Conservation (phyloP, 2,888 invertebrate genomes). For the Ectropis crepuscularia region DNA sequence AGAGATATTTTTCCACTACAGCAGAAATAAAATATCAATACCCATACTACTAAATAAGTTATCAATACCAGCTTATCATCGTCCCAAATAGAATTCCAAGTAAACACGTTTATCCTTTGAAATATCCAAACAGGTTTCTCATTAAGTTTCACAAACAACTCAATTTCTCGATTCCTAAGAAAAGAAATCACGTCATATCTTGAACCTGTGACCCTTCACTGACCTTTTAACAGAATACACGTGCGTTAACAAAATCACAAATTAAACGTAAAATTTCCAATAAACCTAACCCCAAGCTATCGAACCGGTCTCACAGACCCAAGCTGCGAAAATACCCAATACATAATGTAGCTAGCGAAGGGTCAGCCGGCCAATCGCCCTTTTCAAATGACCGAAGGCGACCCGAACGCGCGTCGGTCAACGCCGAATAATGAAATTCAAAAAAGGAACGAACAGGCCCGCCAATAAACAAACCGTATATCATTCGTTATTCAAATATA, state of each 20-base stretch:
- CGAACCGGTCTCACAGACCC: constrained; percentile 66
- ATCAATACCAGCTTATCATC: background rate
- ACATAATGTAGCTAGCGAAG: constrained; percentile 74
- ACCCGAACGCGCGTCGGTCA: constrained; percentile 78
- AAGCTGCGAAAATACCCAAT: constrained; percentile 82
- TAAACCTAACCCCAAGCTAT: constrained; percentile 56
- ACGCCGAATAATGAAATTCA: constrained; percentile 73
- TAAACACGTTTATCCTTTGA: background rate
- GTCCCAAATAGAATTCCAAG: background rate
- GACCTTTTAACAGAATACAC: constrained; percentile 74
- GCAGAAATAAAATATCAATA: background rate
- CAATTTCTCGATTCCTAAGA: constrained; percentile 48
- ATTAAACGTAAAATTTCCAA: constrained; percentile 82
- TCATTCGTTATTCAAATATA: constrained; percentile 83
- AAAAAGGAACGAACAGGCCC: constrained; percentile 78
- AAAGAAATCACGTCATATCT: constrained; percentile 45
- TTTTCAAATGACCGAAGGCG: constrained; percentile 72
- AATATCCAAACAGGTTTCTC: constrained; percentile 31
- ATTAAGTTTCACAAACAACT: constrained; percentile 27
- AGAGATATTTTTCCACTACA: background rate
- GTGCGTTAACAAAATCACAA: constrained; percentile 74
- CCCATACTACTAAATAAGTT: background rate
- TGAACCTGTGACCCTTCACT: constrained; percentile 66
- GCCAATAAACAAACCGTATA: constrained; percentile 85
- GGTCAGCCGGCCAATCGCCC: constrained; percentile 70